These are phyloP conservation scores for Brienomyrus brachyistius DNA, from an alignment of 2,113 vertebrate species.

Conservation along the genomic window DNA sequence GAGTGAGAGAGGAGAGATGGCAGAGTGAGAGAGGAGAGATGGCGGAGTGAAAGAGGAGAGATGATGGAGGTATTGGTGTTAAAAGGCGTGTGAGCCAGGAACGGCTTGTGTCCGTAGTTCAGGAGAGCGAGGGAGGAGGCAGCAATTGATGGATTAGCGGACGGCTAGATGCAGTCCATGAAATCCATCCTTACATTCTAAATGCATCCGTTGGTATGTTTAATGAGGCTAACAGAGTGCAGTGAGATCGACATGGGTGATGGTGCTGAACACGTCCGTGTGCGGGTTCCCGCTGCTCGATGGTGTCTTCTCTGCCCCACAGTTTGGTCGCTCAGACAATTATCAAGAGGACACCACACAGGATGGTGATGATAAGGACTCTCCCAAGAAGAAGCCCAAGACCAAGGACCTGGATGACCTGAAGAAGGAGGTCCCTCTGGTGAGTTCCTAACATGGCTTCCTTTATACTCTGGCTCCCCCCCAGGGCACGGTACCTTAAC, in stretches of 20 bases:
- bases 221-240: not conserved
- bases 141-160: not conserved
- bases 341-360: conserved; percentile 86
- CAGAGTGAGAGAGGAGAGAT: not conserved
- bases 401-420: conserved; percentile 79
- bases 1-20: not conserved
- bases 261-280: not conserved
- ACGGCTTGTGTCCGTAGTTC: not conserved
- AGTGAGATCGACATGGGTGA: not conserved
- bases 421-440: conserved; percentile 87
- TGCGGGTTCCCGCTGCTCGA: not conserved
- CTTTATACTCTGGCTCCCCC: not conserved
- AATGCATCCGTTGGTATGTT: not conserved
- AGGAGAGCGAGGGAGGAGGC: not conserved
- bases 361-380: conserved; percentile 75
- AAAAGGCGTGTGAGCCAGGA: not conserved
- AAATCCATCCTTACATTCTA: not conserved
- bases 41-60: not conserved
- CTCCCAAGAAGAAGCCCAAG: conserved; percentile 76
- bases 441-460: conserved; percentile 43
- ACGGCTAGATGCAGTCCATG: not conserved
- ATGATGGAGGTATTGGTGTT: not conserved
- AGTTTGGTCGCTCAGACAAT: conserved; percentile 87
- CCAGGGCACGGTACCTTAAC: not conserved
- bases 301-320: conserved; percentile 34